A percentile compares a stretch with the other conserved stretches of the same genome.
Evolutionary conservation across 1,140 invertebrate genomes (phyloP).

Genomic region (Drosophila ercepeae): DNA sequence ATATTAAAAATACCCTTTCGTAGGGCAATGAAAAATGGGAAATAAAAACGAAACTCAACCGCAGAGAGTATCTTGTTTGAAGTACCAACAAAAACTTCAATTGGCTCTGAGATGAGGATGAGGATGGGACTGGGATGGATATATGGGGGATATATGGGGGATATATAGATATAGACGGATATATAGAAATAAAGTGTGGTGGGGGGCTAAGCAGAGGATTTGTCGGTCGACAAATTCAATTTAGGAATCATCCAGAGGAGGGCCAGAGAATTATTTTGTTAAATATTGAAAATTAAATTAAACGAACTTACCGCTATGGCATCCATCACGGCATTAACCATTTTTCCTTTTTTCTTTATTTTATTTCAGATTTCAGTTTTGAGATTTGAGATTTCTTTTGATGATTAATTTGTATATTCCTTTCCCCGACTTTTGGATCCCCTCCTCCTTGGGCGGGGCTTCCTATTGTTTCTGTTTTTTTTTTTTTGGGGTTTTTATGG

Average conservation of each 20-base stretch:
- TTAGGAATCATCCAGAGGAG: conserved; percentile 60
- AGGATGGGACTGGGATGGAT: no score
- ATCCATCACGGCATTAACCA: conserved; percentile 83
- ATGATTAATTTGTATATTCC: conserved; percentile 2
- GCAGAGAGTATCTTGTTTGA: conserved; percentile 66
- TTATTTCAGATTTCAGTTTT: no score
- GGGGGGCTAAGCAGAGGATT: neutral
- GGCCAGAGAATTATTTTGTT: no score
- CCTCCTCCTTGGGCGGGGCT: neutral
- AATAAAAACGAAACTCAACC: conserved; percentile 39
- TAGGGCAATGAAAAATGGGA: neutral
- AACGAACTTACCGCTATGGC: conserved; percentile 79
- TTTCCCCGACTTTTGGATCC: neutral
- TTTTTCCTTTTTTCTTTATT: conserved; percentile 27
- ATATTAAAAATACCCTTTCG: neutral
- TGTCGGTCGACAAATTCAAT: conserved; percentile 59
- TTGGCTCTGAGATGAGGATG: conserved; percentile 41
- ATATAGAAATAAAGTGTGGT: no score
- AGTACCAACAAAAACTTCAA: conserved; percentile 72
- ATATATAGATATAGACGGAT: neutral
- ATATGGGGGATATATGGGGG: neutral
- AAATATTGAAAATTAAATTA: conserved; percentile 69
- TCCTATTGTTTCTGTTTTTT: neutral
- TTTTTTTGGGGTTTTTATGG: neutral
- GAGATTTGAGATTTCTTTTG: neutral